Conservation (phyloP, 2,888 invertebrate genomes). For the Lamproptera curius region DNA sequence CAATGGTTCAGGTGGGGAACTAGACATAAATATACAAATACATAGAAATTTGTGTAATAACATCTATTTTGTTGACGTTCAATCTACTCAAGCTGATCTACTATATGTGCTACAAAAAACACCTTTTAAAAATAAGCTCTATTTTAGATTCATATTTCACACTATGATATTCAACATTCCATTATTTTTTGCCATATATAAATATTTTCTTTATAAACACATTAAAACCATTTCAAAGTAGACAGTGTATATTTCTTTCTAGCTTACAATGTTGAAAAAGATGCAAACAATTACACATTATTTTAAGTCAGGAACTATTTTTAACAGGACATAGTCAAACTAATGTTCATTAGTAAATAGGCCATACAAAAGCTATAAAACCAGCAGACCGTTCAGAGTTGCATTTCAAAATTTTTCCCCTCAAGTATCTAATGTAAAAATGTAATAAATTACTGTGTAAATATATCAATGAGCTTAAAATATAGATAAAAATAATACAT, state of each 20-base stretch:
- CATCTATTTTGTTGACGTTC: constrained; percentile 9
- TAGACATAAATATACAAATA: constrained; percentile 46
- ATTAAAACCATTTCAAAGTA: constrained; percentile 9
- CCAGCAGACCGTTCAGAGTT: not conserved
- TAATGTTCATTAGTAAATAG: constrained; percentile 16
- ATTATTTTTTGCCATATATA: constrained; percentile 7
- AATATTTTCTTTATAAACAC: constrained; percentile 10
- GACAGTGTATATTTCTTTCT: constrained; percentile 2
- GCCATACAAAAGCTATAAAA: constrained; percentile 16
- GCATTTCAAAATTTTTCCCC: constrained; percentile 2
- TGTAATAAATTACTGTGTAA: constrained; percentile 21
- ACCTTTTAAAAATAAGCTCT: constrained; percentile 14
- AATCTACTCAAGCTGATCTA: constrained; percentile 14
- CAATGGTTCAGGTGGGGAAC: constrained; percentile 47
- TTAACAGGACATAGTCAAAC: constrained; percentile 5
- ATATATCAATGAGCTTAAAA: constrained; percentile 22
- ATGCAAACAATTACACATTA: constrained; percentile 11
- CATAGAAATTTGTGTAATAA: constrained; percentile 22
- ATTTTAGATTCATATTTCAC: constrained; percentile 12
- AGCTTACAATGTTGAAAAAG: constrained; percentile 12
- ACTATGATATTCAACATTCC: constrained; percentile 6
- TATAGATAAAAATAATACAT: constrained; percentile 23
- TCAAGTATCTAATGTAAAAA: constrained; percentile 13
- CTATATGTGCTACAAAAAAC: constrained; percentile 12
- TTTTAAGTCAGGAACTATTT: constrained; percentile 15